A percentile compares a stretch with the other conserved stretches of the same genome.
Evolutionary conservation across 2,797 vertebrate genomes (phyloP).

Genomic region (Microctenopoma steveboyesi): DNA sequence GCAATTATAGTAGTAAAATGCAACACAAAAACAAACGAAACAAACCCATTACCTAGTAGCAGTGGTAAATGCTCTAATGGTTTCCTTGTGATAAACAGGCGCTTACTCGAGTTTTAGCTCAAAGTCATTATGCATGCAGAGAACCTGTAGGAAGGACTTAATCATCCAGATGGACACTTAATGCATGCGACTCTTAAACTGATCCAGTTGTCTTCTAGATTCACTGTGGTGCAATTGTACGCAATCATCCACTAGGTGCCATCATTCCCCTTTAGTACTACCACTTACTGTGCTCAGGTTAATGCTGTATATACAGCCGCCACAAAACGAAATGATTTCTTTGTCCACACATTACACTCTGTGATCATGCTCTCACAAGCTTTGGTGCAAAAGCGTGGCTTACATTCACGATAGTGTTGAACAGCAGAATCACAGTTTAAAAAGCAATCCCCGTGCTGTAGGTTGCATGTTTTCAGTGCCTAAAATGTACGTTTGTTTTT

Average conservation of each 20-base stretch:
- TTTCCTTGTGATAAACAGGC: conserved; percentile 24
- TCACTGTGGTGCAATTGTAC: neutral
- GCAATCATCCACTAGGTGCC: conserved; percentile 72
- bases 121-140: conserved; percentile 46
- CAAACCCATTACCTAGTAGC: conserved; percentile 23
- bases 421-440: neutral
- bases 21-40: neutral
- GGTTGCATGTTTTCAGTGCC: neutral
- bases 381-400: neutral
- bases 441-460: neutral
- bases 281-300: neutral
- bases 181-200: conserved; percentile 6
- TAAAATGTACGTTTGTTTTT: neutral
- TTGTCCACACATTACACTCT: neutral
- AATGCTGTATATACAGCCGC: neutral
- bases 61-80: conserved; percentile 15
- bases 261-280: conserved; percentile 44
- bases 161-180: conserved; percentile 48
- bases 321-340: neutral
- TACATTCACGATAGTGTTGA: neutral
- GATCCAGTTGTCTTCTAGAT: neutral
- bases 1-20: no score
- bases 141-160: conserved; percentile 32
- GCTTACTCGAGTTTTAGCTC: conserved; percentile 20
- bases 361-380: neutral